Base-by-base conservation (phyloP, 1,140 invertebrate genomes). In the Halotydeus destructor region DNA sequence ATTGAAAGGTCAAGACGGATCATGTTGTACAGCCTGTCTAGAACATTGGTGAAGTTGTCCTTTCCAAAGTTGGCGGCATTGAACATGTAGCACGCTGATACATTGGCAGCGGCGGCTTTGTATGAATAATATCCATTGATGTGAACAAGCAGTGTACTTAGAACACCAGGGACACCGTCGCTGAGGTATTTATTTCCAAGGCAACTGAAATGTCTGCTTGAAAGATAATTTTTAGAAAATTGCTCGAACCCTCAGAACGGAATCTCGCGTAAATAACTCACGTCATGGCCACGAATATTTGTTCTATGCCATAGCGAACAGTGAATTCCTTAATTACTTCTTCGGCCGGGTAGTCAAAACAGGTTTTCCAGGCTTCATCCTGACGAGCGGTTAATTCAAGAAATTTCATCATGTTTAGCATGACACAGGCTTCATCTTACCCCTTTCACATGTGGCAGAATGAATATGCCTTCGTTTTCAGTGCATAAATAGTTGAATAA, bases 1-100 rank as follows among this genome's bases (percentile, higher is more conserved):
- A 66, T 61, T 18, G 61, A 64, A 26, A 69, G 50, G 52, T 69
- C 67, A 37, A 68, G 67, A 38, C 67, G 48, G 14, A 69, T 46
- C 11, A 61, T 63, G 47, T 68, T 70, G 49, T 69, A 67, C 22
- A 69, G 53, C 47, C 68, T 63, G 45, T 70, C 67, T 26, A 69
- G 49, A 27, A 69, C 49, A 47, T 69, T 68, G 11, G 69, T 62
- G 57, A 69, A 69, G 50, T 68, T 65, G 44, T 70, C 67, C 60
- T 68, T 70, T 40, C 68, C 68, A 57, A 69, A 69, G 50, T 70
- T 69, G n/a, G 65, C 66, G 11, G 67, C 67, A 44, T 64, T 59
- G 54, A 69, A 69, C 42, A 66, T 55, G 46, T 70, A 67, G 36
- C 62, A 61, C 26, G 68, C 67, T n/a, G 67, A 67, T 5, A 68